phyloP scores from a whole-genome alignment of 1,140 invertebrate species.

The Drosophila bipectinata region DNA sequence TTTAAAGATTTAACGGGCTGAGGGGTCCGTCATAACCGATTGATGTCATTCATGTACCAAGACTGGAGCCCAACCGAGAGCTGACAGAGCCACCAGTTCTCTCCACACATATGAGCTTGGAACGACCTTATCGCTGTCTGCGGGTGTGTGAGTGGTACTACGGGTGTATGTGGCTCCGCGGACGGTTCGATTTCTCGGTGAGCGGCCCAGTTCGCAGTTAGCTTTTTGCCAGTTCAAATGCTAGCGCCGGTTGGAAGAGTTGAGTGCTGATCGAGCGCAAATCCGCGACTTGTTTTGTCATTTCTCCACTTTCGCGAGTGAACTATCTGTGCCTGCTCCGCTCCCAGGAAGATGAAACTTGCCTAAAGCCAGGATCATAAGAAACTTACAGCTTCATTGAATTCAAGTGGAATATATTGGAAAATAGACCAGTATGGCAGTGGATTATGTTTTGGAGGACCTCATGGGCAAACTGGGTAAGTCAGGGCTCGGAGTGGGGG shows the following conservation, averaged over 20 bases:
- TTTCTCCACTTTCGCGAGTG: neutral
- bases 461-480: conserved; percentile 88
- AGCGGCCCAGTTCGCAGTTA: conserved; percentile 65
- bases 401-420: neutral
- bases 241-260: conserved; percentile 63
- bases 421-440: conserved; percentile 84
- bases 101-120: conserved; percentile 36
- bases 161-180: conserved; percentile 29
- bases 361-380: conserved; percentile 9
- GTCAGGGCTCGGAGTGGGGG: conserved; percentile 32
- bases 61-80: conserved; percentile 11
- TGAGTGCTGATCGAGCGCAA: conserved; percentile 44
- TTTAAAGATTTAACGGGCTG: neutral
- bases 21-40: neutral
- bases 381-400: conserved; percentile 6
- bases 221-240: conserved; percentile 73
- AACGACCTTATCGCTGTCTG: conserved; percentile 54
- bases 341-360: conserved; percentile 29
- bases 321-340: conserved; percentile 21
- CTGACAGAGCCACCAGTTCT: conserved; percentile 30
- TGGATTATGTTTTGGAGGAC: conserved; percentile 88
- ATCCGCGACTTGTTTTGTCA: neutral
- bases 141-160: conserved; percentile 53
- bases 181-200: conserved; percentile 46
- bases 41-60: conserved; percentile 3